phyloP scores from a whole-genome alignment of 2,113 vertebrate species.

The Chamaetylas fuelleborni region DNA sequence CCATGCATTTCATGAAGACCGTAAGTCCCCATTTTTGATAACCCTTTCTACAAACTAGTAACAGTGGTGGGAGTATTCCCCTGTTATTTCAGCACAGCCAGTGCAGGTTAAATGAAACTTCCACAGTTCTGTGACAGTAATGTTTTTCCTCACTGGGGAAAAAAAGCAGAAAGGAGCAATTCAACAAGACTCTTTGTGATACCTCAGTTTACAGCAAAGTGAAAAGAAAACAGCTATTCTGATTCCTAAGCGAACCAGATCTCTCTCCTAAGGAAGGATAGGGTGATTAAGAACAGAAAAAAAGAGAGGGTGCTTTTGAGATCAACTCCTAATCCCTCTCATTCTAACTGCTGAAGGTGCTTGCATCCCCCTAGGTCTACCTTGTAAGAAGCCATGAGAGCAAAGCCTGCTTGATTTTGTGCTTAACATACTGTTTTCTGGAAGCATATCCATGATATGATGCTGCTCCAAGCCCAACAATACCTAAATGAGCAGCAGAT shows the following conservation, averaged over 20 bases:
- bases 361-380: background rate
- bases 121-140: background rate
- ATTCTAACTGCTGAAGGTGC: background rate
- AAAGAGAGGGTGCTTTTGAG: background rate
- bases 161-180: background rate
- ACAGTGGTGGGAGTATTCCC: background rate
- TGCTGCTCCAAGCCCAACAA: background rate
- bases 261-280: background rate
- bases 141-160: background rate
- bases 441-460: background rate
- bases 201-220: background rate
- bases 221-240: background rate
- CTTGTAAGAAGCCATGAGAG: background rate
- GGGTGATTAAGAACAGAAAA: background rate
- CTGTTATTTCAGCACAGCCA: background rate
- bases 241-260: background rate
- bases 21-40: background rate
- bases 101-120: background rate
- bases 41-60: background rate
- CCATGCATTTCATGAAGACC: rapidly evolving
- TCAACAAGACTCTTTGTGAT: background rate
- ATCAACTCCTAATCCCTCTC: background rate
- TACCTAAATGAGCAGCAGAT: background rate
- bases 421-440: background rate
- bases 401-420: background rate